A percentile compares a stretch with the other conserved stretches of the same genome.
Evolutionary conservation across 92 coral and sea anemone species (phyloP).

Genomic region (Porites rus): DNA sequence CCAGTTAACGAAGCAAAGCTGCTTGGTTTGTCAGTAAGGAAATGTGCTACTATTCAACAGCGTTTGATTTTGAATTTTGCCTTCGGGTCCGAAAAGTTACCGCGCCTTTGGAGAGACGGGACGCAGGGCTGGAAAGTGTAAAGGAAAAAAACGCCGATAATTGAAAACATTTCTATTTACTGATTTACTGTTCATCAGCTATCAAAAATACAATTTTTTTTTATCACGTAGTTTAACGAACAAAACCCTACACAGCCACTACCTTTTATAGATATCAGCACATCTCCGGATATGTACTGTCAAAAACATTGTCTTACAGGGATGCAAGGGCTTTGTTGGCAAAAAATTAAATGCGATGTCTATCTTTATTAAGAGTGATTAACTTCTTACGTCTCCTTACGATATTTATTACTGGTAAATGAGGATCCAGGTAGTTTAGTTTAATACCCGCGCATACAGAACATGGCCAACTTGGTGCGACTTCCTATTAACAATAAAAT

Average conservation of each 20-base stretch:
- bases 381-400: background rate
- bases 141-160: background rate
- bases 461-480: too few relatives aligned
- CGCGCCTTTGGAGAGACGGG: background rate
- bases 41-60: too few relatives aligned
- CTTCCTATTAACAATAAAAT: too few relatives aligned
- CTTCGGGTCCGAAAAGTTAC: too few relatives aligned
- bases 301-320: too few relatives aligned
- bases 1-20: background rate
- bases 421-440: too few relatives aligned
- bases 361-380: background rate
- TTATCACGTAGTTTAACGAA: constrained; percentile 1
- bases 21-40: too few relatives aligned
- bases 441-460: too few relatives aligned
- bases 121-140: background rate
- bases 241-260: background rate
- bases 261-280: background rate
- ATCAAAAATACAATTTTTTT: constrained; percentile 22
- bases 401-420: too few relatives aligned
- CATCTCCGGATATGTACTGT: background rate
- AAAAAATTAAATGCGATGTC: background rate
- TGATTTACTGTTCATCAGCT: constrained; percentile 21
- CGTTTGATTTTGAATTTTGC: too few relatives aligned
- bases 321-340: background rate
- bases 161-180: background rate